phyloP scores from a whole-genome alignment of 2,113 vertebrate species.

The Stigmatopora argus region DNA sequence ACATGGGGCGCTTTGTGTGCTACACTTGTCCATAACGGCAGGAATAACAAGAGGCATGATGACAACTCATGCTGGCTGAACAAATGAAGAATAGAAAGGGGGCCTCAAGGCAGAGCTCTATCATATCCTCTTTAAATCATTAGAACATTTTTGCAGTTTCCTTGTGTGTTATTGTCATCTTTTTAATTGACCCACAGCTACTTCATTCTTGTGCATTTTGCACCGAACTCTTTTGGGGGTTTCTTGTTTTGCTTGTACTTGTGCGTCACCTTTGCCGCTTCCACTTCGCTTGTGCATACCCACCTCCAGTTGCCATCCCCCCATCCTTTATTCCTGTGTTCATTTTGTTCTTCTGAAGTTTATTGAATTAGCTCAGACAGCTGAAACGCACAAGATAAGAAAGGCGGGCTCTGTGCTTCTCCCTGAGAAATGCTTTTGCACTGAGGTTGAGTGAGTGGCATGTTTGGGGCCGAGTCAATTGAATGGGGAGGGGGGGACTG shows the following conservation, averaged over 20 bases:
- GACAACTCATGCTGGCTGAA: constrained; percentile 34
- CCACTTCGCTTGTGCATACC: constrained; percentile 15
- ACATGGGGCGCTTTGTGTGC: constrained; percentile 50
- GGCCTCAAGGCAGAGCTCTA: constrained; percentile 8
- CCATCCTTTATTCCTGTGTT: constrained; percentile 53
- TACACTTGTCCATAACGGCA: constrained; percentile 37
- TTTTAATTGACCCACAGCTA: neutral
- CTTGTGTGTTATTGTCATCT: neutral
- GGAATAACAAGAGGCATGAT: constrained; percentile 21
- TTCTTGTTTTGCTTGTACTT: constrained; percentile 29
- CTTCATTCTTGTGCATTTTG: constrained; percentile 5
- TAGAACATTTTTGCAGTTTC: constrained; percentile 10
- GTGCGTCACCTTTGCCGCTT: constrained; percentile 37
- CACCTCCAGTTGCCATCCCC: neutral
- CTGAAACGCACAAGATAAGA: constrained; percentile 73
- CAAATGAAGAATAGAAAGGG: constrained; percentile 22
- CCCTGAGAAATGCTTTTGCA: constrained; percentile 58
- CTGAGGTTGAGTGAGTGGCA: constrained; percentile 43
- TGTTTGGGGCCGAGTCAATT: constrained; percentile 15
- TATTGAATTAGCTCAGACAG: constrained; percentile 74
- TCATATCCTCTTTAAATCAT: constrained; percentile 28
- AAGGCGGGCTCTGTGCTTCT: constrained; percentile 45
- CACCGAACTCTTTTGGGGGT: constrained; percentile 10
- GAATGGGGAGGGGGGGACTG: constrained; percentile 27
- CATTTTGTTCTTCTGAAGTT: constrained; percentile 69